These are phyloP conservation scores for Anastrepha obliqua DNA, from an alignment of 1,140 invertebrate genomes.

Conservation along the genomic window DNA sequence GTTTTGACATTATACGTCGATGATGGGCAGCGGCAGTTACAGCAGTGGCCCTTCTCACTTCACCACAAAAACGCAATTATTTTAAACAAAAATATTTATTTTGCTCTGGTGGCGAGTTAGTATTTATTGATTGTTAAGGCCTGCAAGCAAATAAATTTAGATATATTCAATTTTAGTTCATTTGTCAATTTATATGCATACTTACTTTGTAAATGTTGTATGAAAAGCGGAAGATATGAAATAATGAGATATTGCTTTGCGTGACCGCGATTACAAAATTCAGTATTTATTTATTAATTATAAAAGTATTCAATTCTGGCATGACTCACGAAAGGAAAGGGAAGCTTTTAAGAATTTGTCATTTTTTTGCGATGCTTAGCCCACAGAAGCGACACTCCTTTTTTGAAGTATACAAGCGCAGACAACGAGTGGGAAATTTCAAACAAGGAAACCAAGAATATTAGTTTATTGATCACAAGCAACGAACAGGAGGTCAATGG, in stretches of 20 bases:
- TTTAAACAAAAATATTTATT: background rate
- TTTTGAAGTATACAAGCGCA: background rate
- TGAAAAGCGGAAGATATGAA: slow-evolving; percentile 15
- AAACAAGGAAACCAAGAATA: background rate
- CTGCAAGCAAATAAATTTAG: slow-evolving; percentile 45
- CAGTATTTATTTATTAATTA: background rate
- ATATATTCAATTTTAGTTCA: slow-evolving; percentile 30
- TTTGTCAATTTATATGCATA: background rate
- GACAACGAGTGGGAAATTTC: background rate
- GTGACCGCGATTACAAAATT: background rate
- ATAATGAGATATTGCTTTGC: background rate
- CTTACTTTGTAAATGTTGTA: slow-evolving; percentile 36
- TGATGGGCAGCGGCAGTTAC: too few species aligned
- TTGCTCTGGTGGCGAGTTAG: too few species aligned
- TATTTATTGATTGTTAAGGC: background rate
- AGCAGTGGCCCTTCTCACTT: too few species aligned
- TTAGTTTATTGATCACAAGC: background rate
- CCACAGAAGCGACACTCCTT: slow-evolving; percentile 9
- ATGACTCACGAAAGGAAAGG: background rate
- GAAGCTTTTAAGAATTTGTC: background rate
- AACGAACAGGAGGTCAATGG: background rate
- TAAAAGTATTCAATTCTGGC: background rate
- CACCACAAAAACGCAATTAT: too few species aligned
- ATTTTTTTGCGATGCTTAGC: background rate
- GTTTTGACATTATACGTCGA: slow-evolving; percentile 24